phyloP scores from a whole-genome alignment of 2,113 vertebrate genomes.

The Pampusana beccarii region DNA sequence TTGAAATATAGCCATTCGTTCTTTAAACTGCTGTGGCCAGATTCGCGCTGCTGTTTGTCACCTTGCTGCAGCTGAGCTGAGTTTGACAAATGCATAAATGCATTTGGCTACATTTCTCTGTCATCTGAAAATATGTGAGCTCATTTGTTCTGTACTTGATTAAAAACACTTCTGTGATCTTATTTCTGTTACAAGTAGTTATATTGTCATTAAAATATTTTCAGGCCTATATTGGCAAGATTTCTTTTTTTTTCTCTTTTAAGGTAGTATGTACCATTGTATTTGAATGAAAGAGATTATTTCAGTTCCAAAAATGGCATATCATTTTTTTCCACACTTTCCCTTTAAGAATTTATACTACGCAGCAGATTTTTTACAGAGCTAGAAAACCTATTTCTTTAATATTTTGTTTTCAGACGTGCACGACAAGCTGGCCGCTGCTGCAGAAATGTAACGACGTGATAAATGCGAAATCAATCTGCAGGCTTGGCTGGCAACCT shows the following conservation, averaged over 20 bases:
- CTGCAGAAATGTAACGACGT: slow-evolving; percentile 91
- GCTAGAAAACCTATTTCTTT: background rate
- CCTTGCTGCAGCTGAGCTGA: background rate
- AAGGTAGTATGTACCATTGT: background rate
- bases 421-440: slow-evolving; percentile 81
- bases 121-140: background rate
- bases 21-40: background rate
- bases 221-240: background rate
- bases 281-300: background rate
- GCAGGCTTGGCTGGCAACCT: slow-evolving; percentile 92
- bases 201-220: background rate
- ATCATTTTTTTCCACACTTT: background rate
- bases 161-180: background rate
- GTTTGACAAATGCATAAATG: background rate
- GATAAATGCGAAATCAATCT: slow-evolving; percentile 88
- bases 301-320: background rate
- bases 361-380: slow-evolving; percentile 6
- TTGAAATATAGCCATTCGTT: background rate
- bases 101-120: background rate
- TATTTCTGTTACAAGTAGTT: background rate
- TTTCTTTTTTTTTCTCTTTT: background rate
- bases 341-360: background rate
- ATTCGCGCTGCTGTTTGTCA: background rate
- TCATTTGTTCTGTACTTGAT: background rate
- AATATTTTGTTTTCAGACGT: slow-evolving; percentile 76